phyloP scores from a whole-genome alignment of 1,140 invertebrate species.

The Metopolophium dirhodum region DNA sequence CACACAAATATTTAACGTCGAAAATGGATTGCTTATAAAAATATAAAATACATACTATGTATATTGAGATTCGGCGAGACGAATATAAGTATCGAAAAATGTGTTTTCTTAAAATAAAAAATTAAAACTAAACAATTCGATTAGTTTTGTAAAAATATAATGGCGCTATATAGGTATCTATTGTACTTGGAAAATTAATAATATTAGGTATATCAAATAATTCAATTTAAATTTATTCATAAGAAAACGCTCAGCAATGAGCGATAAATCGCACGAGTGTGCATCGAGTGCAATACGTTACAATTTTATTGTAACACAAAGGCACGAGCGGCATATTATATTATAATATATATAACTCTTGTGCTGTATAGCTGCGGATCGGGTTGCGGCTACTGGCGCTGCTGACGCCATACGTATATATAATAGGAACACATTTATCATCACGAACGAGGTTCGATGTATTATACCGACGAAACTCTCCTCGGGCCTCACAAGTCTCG shows the following conservation, averaged over 20 bases:
- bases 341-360: not conserved
- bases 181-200: not conserved
- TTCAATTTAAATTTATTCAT: not conserved
- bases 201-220: not conserved
- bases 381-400: not conserved
- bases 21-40: no score
- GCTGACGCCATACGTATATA: not conserved
- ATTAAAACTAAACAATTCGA: not conserved
- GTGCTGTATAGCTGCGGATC: not conserved
- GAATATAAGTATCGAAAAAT: not conserved
- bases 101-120: not conserved
- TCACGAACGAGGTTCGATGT: not conserved
- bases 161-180: not conserved
- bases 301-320: not conserved
- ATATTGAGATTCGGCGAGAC: not conserved
- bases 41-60: no score
- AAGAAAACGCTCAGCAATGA: not conserved
- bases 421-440: not conserved
- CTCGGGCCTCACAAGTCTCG: not conserved
- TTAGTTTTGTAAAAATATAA: not conserved
- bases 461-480: slow-evolving; percentile 15
- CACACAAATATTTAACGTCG: no score
- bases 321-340: not conserved
- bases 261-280: not conserved
- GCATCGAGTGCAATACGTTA: not conserved